Percentiles rank a stretch among this genome's conserved stretches.
Conservation (phyloP, 2,888 invertebrate genomes). For the Orgyia antiqua region DNA sequence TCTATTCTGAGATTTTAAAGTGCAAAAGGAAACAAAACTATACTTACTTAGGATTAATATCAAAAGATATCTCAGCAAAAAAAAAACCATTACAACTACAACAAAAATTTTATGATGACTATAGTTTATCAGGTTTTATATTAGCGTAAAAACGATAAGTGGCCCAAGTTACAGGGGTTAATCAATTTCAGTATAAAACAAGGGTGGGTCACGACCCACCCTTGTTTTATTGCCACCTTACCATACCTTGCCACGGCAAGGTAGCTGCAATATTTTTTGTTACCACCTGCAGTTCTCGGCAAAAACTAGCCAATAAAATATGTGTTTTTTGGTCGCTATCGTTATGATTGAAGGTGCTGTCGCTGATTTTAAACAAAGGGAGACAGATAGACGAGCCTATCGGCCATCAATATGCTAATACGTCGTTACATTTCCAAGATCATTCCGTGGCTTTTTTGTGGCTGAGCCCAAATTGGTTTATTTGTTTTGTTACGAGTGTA, state of each 20-base stretch:
- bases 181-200: slow-evolving; percentile 23
- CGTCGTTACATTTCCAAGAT: slow-evolving; percentile 49
- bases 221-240: slow-evolving; percentile 59
- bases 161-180: slow-evolving; percentile 13
- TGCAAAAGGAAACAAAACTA: too few species aligned
- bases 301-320: slow-evolving; percentile 59
- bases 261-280: slow-evolving; percentile 39
- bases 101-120: too few species aligned
- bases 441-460: slow-evolving; percentile 55
- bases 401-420: slow-evolving; percentile 73
- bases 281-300: slow-evolving; percentile 58
- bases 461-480: slow-evolving; percentile 64
- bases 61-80: too few species aligned
- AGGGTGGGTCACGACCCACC: slow-evolving; percentile 18
- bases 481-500: slow-evolving; percentile 70
- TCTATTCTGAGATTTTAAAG: too few species aligned
- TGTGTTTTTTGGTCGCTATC: slow-evolving; percentile 56
- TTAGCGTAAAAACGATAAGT: slow-evolving; percentile 14
- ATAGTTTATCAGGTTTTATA: too few species aligned
- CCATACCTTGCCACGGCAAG: slow-evolving; percentile 7
- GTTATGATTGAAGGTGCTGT: slow-evolving; percentile 72
- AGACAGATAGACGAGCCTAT: slow-evolving; percentile 52
- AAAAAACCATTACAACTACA: too few species aligned
- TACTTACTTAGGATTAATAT: too few species aligned
- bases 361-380: slow-evolving; percentile 75